phyloP scores from a whole-genome alignment of 2,797 vertebrate genomes.

The Eospalax fontanierii region DNA sequence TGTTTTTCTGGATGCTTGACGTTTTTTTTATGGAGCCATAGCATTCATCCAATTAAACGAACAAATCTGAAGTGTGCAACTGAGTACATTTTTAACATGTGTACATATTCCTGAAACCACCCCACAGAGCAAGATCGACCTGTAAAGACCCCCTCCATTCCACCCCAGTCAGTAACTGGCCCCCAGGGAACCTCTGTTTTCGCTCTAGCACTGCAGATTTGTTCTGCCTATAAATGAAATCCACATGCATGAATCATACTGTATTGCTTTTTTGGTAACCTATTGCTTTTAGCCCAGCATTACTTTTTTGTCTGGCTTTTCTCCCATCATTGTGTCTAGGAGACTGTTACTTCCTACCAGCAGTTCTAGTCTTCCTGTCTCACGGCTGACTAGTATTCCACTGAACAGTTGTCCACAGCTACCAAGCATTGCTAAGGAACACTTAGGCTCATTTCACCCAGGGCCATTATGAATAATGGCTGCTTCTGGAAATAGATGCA shows the following conservation, averaged over 20 bases:
- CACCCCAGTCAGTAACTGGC: background rate
- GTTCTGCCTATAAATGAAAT: background rate
- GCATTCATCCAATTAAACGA: background rate
- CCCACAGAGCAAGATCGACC: background rate
- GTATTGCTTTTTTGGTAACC: background rate
- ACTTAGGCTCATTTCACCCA: background rate
- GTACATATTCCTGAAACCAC: fast-evolving
- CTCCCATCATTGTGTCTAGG: background rate
- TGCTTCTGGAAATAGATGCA: fast-evolving
- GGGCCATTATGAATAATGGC: background rate
- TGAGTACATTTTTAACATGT: background rate
- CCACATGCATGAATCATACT: fast-evolving
- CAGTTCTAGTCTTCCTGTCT: background rate
- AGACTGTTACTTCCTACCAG: background rate
- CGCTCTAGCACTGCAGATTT: background rate
- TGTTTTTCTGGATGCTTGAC: background rate
- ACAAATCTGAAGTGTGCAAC: background rate
- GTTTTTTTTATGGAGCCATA: background rate
- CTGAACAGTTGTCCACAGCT: background rate
- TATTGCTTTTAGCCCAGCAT: background rate
- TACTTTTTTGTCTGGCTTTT: background rate
- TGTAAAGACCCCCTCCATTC: background rate
- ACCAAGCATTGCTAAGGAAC: background rate
- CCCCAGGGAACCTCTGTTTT: background rate
- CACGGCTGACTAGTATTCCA: background rate